A percentile compares a stretch with the other conserved stretches of the same genome.
Evolutionary conservation across 1,140 invertebrate species (phyloP).

Genomic region (Conus betulinus): DNA sequence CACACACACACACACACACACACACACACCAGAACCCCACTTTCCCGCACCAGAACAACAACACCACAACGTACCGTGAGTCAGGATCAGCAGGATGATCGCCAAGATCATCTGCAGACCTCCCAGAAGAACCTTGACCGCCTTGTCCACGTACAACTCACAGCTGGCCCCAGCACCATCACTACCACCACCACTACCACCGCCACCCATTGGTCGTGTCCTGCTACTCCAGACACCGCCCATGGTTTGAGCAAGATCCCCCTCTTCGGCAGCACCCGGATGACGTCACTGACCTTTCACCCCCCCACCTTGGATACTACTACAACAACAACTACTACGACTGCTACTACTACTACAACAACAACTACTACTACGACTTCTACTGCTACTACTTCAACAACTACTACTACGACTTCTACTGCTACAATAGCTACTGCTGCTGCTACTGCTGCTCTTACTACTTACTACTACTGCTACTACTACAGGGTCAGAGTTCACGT

Average conservation of each 20-base stretch:
- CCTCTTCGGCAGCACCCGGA: too few relatives aligned
- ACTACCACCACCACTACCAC: not conserved
- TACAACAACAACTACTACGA: too few relatives aligned
- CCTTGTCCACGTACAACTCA: constrained; percentile 23
- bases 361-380: too few relatives aligned
- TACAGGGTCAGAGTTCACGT: too few relatives aligned
- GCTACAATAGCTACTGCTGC: too few relatives aligned
- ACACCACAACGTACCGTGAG: not conserved
- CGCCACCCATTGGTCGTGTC: not conserved
- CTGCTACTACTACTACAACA: too few relatives aligned
- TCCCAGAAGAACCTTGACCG: not conserved
- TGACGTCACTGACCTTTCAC: too few relatives aligned
- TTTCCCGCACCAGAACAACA: not conserved
- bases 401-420: too few relatives aligned
- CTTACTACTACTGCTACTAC: too few relatives aligned
- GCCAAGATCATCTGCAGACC: not conserved
- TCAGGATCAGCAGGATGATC: not conserved
- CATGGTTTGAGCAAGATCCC: not conserved
- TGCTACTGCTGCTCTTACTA: too few relatives aligned
- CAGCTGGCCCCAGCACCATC: not conserved
- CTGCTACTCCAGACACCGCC: not conserved
- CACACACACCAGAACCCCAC: not conserved
- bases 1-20: not conserved
- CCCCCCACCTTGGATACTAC: too few relatives aligned
- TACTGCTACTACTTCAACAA: too few relatives aligned